Evolutionary conservation across 2,113 vertebrate genomes (phyloP).

Genomic region (Strix aluco): DNA sequence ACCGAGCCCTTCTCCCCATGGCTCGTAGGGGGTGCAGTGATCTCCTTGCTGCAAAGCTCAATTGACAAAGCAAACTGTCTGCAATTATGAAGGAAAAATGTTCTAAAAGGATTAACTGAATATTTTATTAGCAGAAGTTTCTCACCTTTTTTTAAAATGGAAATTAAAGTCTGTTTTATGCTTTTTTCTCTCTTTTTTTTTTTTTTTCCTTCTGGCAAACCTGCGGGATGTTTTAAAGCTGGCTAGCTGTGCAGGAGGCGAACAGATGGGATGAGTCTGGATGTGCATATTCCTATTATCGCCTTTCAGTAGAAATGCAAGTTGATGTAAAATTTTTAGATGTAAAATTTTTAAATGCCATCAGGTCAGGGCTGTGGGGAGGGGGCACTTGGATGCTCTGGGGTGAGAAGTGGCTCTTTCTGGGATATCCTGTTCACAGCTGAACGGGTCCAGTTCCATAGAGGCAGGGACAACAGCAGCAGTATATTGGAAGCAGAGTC

Average conservation of each 20-base stretch:
- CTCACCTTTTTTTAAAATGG: background rate
- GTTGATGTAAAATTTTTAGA: background rate
- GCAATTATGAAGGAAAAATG: accelerated
- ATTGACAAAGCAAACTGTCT: background rate
- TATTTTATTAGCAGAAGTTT: background rate
- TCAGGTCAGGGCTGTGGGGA: background rate
- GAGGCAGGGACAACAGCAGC: background rate
- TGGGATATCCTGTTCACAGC: background rate
- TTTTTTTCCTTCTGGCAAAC: background rate
- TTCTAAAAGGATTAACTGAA: background rate
- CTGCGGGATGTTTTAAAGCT: background rate
- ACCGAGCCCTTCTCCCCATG: background rate
- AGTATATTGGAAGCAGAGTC: background rate
- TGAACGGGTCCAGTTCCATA: background rate
- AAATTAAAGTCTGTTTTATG: background rate
- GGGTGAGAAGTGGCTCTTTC: background rate
- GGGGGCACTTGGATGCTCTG: background rate
- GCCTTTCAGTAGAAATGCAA: background rate
- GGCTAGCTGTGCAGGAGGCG: background rate
- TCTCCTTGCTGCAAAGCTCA: background rate
- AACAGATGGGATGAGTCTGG: background rate
- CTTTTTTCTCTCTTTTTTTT: background rate
- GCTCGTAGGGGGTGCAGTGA: accelerated
- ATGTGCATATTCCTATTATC: background rate
- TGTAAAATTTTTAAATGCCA: background rate